Percentiles rank a stretch among this genome's conserved stretches.
Conservation (phyloP, 2,113 vertebrate species). For the Lanius ludovicianus region DNA sequence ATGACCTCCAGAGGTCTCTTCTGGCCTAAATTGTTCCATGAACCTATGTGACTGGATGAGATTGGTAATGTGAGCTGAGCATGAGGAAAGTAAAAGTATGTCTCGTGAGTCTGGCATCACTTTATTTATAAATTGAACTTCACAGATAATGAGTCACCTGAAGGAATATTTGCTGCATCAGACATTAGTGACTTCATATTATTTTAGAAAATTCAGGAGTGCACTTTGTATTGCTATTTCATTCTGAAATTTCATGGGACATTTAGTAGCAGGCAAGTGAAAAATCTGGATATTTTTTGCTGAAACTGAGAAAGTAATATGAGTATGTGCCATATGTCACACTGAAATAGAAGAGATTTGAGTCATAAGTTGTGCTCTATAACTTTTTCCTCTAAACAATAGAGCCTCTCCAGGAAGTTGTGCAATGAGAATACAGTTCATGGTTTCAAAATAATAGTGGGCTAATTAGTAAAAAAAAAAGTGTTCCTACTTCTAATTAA, state of each 20-base stretch:
- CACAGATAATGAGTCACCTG: neutral
- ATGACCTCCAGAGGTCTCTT: neutral
- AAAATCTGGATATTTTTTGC: neutral
- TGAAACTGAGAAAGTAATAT: neutral
- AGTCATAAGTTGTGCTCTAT: neutral
- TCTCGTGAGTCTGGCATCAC: neutral
- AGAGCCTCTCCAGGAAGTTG: neutral
- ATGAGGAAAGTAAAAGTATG: neutral
- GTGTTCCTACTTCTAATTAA: neutral
- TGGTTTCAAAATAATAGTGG: neutral
- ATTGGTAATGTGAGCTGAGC: neutral
- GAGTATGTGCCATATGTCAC: neutral
- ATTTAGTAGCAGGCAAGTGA: neutral
- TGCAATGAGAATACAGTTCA: neutral
- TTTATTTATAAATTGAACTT: neutral
- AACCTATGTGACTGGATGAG: neutral
- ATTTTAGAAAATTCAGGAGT: neutral
- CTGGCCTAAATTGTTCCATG: neutral
- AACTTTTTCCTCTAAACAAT: neutral
- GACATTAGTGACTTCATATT: neutral
- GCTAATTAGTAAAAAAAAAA: neutral
- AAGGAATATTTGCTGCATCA: neutral
- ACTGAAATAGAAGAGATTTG: neutral
- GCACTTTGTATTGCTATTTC: neutral
- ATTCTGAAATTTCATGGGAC: neutral